Conservation (phyloP, 2,113 vertebrate genomes). For the Oreochromis tanganicae region DNA sequence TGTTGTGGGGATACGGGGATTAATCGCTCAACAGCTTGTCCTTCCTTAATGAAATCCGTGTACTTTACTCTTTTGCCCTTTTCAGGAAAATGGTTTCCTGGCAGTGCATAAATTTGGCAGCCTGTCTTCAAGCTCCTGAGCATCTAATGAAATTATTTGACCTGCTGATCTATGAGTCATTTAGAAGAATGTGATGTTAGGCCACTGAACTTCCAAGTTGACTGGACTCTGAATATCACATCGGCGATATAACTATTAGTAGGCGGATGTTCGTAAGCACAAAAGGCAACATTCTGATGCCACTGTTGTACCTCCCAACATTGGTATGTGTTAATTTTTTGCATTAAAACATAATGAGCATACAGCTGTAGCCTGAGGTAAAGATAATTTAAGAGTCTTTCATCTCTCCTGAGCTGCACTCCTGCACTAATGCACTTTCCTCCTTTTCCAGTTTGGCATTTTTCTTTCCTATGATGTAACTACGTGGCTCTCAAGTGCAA, state of each 20-base stretch:
- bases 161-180: conserved; percentile 23
- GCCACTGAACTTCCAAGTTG: background rate
- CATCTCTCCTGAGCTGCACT: conserved; percentile 11
- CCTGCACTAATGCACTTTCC: conserved; percentile 7
- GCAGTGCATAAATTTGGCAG: conserved; percentile 42
- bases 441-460: background rate
- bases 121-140: background rate
- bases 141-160: conserved; percentile 37
- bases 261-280: background rate
- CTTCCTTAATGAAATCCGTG: conserved; percentile 46
- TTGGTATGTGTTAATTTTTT: background rate
- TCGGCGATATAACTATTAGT: background rate
- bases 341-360: conserved; percentile 29
- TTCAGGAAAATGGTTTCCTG: conserved; percentile 43
- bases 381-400: conserved; percentile 28
- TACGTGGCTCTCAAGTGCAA: conserved; percentile 37
- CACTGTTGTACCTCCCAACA: background rate
- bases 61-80: conserved; percentile 31
- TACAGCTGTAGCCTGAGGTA: background rate
- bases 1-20: conserved; percentile 2
- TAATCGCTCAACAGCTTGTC: conserved; percentile 12
- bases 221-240: background rate
- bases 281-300: background rate
- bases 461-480: conserved; percentile 53
- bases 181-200: background rate